These are phyloP conservation scores for Trissolcus japonicus DNA, from an alignment of 2,888 invertebrate genomes.

Conservation along the genomic window DNA sequence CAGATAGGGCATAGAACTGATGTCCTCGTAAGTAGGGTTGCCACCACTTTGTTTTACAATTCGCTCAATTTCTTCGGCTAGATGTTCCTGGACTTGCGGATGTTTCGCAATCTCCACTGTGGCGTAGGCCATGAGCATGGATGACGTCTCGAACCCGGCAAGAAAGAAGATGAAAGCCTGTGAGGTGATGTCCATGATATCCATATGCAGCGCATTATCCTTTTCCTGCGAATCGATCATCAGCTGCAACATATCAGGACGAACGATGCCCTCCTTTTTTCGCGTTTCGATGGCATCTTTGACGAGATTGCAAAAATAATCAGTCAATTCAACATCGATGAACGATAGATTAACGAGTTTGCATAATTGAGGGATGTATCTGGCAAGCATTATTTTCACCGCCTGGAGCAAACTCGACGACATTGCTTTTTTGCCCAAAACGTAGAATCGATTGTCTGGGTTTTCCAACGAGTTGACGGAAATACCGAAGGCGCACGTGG, in stretches of 20 bases:
- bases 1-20: slow-evolving; percentile 65
- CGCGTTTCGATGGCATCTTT: slow-evolving; percentile 44
- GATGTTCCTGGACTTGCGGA: slow-evolving; percentile 74
- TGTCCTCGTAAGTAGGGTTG: slow-evolving; percentile 61
- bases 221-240: slow-evolving; percentile 59
- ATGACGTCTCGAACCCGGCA: slow-evolving; percentile 66
- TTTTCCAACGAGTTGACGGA: slow-evolving; percentile 60
- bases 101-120: slow-evolving; percentile 69
- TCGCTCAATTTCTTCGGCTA: slow-evolving; percentile 70
- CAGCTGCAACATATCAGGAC: slow-evolving; percentile 60
- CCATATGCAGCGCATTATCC: slow-evolving; percentile 13
- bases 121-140: slow-evolving; percentile 62
- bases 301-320: slow-evolving; percentile 45
- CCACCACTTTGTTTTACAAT: slow-evolving; percentile 60
- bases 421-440: slow-evolving; percentile 52
- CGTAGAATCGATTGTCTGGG: slow-evolving; percentile 63
- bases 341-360: slow-evolving; percentile 22
- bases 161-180: slow-evolving; percentile 74
- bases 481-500: slow-evolving; percentile 65
- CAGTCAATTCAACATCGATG: slow-evolving; percentile 19
- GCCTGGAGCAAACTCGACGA: slow-evolving; percentile 15
- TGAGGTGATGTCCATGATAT: slow-evolving; percentile 72
- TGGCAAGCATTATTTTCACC: slow-evolving; percentile 46
- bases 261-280: slow-evolving; percentile 44
- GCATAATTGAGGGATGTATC: slow-evolving; percentile 6